Percentiles rank a stretch among this genome's conserved stretches.
Evolutionary conservation across 2,888 invertebrate species (phyloP).

Genomic region (Cosmia pyralina): DNA sequence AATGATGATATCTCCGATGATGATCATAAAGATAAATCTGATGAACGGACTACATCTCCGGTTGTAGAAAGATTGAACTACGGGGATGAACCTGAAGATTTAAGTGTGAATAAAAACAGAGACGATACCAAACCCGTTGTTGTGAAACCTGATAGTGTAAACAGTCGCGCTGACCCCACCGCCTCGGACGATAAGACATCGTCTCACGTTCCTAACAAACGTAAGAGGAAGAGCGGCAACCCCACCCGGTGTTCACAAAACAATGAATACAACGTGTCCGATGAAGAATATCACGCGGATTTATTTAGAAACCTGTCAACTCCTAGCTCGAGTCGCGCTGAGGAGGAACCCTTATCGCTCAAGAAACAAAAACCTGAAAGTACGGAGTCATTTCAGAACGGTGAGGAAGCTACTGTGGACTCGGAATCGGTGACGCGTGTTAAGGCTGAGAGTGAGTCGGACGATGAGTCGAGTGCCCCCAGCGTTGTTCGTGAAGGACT

Average conservation of each 20-base stretch:
- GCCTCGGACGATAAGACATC: slow-evolving; percentile 85
- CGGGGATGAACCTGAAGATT: slow-evolving; percentile 92
- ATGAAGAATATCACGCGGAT: slow-evolving; percentile 86
- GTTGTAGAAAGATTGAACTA: slow-evolving; percentile 81
- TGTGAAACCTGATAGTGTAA: slow-evolving; percentile 75
- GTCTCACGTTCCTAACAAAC: slow-evolving; percentile 91
- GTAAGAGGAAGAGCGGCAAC: slow-evolving; percentile 95
- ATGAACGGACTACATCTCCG: slow-evolving; percentile 73
- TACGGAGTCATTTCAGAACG: slow-evolving; percentile 86
- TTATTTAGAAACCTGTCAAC: slow-evolving; percentile 86
- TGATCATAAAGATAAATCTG: slow-evolving; percentile 77
- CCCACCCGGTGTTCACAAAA: slow-evolving; percentile 93
- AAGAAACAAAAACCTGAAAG: slow-evolving; percentile 88
- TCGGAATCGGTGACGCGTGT: slow-evolving; percentile 83
- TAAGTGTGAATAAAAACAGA: slow-evolving; percentile 92
- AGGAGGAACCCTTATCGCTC: slow-evolving; percentile 85
- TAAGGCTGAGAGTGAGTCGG: slow-evolving; percentile 89
- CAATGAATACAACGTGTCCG: slow-evolving; percentile 87
- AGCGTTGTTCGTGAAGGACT: slow-evolving; percentile 88
- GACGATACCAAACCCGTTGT: slow-evolving; percentile 89
- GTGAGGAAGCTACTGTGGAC: slow-evolving; percentile 83
- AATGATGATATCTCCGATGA: slow-evolving; percentile 82
- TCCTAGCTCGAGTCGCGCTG: slow-evolving; percentile 81
- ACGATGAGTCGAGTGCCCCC: slow-evolving; percentile 87
- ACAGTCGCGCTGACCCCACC: slow-evolving; percentile 79